Percentiles rank a stretch among this genome's conserved stretches.
phyloP scores from a whole-genome alignment of 1,140 invertebrate species.

The Drosophila sproati region DNA sequence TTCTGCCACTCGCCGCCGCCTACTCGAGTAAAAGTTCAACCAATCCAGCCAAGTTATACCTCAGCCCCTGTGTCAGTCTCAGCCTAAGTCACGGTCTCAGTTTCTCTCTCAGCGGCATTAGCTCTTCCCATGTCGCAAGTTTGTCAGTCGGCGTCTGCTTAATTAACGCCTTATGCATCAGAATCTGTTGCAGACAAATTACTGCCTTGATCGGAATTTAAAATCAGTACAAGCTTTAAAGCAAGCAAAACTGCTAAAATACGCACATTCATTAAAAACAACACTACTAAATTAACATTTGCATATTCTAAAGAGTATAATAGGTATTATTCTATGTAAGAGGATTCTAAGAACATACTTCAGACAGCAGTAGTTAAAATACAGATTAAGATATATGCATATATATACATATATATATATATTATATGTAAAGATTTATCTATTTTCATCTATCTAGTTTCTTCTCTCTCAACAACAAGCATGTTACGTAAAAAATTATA shows the following conservation, averaged over 20 bases:
- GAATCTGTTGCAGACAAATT: conserved; percentile 34
- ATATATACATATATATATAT: too few relatives aligned
- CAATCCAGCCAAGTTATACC: conserved; percentile 25
- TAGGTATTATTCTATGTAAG: too few relatives aligned
- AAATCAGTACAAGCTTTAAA: conserved; percentile 31
- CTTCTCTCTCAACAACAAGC: too few relatives aligned
- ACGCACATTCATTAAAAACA: too few relatives aligned
- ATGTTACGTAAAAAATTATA: too few relatives aligned
- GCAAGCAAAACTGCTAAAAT: background rate
- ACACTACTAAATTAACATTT: too few relatives aligned
- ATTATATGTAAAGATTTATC: too few relatives aligned
- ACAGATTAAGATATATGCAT: too few relatives aligned
- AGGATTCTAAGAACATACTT: too few relatives aligned
- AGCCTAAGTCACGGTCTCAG: background rate
- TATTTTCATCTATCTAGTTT: too few relatives aligned
- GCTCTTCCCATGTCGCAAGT: conserved; percentile 27
- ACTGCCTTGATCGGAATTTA: conserved; percentile 20
- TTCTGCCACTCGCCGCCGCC: background rate
- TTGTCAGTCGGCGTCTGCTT: conserved; percentile 41
- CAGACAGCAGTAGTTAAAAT: too few relatives aligned
- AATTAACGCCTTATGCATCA: conserved; percentile 69
- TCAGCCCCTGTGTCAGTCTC: background rate
- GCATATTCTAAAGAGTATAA: too few relatives aligned
- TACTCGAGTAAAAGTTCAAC: conserved; percentile 60
- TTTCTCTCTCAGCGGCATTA: background rate